Evolutionary conservation across 1,140 invertebrate species (phyloP), one percentile per base, ranked within the genome.

Genomic region (Drosophila funebris): DNA sequence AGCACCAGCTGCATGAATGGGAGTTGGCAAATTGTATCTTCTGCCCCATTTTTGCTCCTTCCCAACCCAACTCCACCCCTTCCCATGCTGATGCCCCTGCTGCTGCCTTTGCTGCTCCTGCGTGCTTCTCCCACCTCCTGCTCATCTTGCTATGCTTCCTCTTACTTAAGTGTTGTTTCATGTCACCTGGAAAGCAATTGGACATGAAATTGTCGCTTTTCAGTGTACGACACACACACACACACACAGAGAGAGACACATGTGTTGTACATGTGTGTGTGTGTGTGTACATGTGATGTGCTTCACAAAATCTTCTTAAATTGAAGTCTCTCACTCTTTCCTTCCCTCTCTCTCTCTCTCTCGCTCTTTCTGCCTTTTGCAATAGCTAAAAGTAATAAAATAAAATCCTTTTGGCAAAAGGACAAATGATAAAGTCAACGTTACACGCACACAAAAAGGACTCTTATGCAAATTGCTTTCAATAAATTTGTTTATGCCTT

Each of bases 181-280:
- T 91, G 90, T 91, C 90, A 91, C 90, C 90, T 91, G 90, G 85
- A 91, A 91, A 91, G 79, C 90, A 91, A 91, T 91, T 90, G 90
- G 90, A 91, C 90, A 91, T 90, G 78, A 89, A 90, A 90, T 89
- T 90, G 84, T 90, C 84, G 81, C 81, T 90, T 89, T 90, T 90
- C 84, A 78, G 73, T 69, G 76, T 88, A 56, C 76, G 78, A 37
- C 82, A 78, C 82, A 79, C 56, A 67, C 57, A 61, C 24, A 73
- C 22, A 72, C 14, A 52, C 16, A 66, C 27, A 53, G 27, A 48
- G 18, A 41, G 29, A 39, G n/a, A 56, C 20, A 44, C 31, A 11
- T 57, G 44, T 57, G 44, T 24, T 37, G 56, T 67, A 44, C 20
- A 36, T 13, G 6, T 11, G 8, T 33, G 8, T 33, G 29, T 46